Percentiles rank a stretch among this genome's conserved stretches.
These are phyloP conservation scores for Lates calcarifer DNA, from an alignment of 2,113 vertebrate species.

Conservation along the genomic window DNA sequence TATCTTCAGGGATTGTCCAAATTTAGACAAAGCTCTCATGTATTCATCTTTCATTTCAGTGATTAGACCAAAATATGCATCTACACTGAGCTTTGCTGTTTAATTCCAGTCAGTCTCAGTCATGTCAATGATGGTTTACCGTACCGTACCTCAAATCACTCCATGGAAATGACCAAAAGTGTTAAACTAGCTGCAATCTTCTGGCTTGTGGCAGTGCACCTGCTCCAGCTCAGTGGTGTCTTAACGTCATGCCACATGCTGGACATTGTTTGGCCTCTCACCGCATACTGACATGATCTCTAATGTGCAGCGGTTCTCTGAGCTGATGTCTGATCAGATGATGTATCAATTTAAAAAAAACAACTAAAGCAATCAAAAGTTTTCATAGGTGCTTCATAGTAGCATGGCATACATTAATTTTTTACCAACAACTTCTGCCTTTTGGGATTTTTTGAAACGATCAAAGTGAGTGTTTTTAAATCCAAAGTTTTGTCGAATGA, in stretches of 20 bases:
- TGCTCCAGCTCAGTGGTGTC: constrained; percentile 45
- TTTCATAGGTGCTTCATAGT: constrained; percentile 17
- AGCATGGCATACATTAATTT: constrained; percentile 7
- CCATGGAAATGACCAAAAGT: constrained; percentile 25
- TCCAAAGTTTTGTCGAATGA: constrained; percentile 63
- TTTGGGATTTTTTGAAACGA: constrained; percentile 40
- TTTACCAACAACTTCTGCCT: constrained; percentile 31
- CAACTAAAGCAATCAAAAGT: constrained; percentile 1
- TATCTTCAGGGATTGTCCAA: background rate
- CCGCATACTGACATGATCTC: constrained; percentile 17
- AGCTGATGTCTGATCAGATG: constrained; percentile 21
- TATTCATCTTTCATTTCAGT: too few species aligned
- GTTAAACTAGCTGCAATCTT: constrained; percentile 42
- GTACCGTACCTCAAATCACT: background rate
- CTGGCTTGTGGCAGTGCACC: constrained; percentile 60
- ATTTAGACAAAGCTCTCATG: background rate
- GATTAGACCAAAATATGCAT: background rate
- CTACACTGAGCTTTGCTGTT: background rate
- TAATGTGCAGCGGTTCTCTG: background rate
- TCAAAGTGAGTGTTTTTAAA: constrained; percentile 59
- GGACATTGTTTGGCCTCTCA: constrained; percentile 19
- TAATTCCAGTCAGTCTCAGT: background rate
- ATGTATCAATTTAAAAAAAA: constrained; percentile 2
- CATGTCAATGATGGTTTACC: background rate
- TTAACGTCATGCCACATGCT: constrained; percentile 28